A percentile compares a stretch with the other conserved stretches of the same genome.
Conservation (phyloP, 2,113 vertebrate genomes). For the Caracal caracal region DNA sequence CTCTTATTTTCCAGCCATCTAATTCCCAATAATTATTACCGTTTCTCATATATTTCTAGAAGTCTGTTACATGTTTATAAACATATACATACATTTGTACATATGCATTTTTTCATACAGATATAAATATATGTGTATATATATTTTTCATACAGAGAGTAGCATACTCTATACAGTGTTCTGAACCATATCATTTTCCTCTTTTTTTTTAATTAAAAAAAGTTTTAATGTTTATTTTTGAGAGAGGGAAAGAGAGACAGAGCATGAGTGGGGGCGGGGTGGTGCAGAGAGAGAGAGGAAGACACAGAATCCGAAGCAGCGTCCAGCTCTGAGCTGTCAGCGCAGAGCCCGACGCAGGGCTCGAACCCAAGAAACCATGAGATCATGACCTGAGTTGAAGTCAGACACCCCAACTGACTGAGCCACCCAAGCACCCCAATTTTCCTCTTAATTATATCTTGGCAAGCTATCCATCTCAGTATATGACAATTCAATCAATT, state of each 20-base stretch:
- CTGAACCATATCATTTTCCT: background rate
- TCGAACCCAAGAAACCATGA: too few species aligned
- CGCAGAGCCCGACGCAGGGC: too few species aligned
- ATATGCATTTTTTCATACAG: background rate
- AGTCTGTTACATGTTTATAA: slow-evolving; percentile 6
- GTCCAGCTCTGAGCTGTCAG: too few species aligned
- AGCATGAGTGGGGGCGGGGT: too few species aligned
- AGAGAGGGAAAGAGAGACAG: too few species aligned
- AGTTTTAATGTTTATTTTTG: too few species aligned
- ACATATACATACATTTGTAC: background rate
- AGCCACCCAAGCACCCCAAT: background rate
- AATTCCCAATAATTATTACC: background rate
- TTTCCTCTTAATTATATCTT: background rate
- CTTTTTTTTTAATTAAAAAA: too few species aligned
- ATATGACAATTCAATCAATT: background rate
- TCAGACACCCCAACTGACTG: too few species aligned
- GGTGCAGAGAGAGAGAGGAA: too few species aligned
- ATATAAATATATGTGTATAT: background rate
- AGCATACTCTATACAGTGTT: background rate
- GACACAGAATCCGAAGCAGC: too few species aligned
- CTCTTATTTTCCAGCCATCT: background rate
- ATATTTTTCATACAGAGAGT: background rate
- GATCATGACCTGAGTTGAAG: too few species aligned
- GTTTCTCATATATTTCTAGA: background rate
- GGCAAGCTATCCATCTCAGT: background rate